These are phyloP conservation scores for Morpho achilles DNA, from an alignment of 2,888 invertebrate genomes.

Conservation along the genomic window DNA sequence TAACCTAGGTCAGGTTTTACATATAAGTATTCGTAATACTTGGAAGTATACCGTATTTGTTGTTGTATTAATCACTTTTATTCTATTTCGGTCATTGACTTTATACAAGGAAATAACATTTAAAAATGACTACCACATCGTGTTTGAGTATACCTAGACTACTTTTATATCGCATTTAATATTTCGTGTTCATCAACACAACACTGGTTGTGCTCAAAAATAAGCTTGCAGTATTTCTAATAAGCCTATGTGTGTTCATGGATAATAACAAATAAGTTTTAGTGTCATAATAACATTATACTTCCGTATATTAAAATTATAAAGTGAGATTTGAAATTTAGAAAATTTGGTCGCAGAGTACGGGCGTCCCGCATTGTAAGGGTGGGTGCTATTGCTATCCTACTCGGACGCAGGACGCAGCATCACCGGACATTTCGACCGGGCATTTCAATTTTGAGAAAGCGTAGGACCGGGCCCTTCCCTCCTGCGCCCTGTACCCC, in stretches of 20 bases:
- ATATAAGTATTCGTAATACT: conserved; percentile 22
- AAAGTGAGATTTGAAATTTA: conserved; percentile 64
- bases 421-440: conserved; percentile 80
- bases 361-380: conserved; percentile 75
- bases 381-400: conserved; percentile 77
- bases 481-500: conserved; percentile 46
- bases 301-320: conserved; percentile 33
- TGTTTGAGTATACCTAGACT: conserved; percentile 9
- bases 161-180: conserved; percentile 10
- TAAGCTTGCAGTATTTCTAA: no score
- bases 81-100: conserved; percentile 49
- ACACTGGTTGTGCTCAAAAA: not conserved
- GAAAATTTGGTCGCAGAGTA: conserved; percentile 70
- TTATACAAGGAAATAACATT: conserved; percentile 45
- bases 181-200: conserved; percentile 2
- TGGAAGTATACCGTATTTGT: conserved; percentile 23
- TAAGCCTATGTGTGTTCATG: no score
- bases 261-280: not conserved
- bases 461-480: conserved; percentile 74
- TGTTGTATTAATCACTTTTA: conserved; percentile 23
- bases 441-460: conserved; percentile 81
- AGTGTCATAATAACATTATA: not conserved
- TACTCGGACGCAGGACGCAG: conserved; percentile 79
- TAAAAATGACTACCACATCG: conserved; percentile 18
- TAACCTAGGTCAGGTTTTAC: conserved; percentile 11